Base-by-base conservation (phyloP, 2,113 vertebrate genomes). In the Lasiurus borealis region DNA sequence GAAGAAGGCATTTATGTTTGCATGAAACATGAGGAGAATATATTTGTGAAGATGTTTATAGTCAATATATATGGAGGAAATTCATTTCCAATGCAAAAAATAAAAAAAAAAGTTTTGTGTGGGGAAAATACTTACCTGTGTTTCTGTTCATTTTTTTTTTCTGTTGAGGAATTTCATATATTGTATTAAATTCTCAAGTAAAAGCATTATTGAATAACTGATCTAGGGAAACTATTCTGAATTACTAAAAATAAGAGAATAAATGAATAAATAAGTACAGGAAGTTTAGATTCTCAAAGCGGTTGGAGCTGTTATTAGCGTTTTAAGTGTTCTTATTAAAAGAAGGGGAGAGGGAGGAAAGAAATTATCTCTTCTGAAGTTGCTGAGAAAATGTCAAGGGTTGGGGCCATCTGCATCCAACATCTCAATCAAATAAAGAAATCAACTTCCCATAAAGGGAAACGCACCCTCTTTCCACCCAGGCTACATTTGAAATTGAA, bases 21-120 rank as follows among this genome's bases (percentile, higher is more conserved):
- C 50, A 90, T 87, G 29, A 75, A 86, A 95, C 91, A 81, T 73
- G n/a, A 95, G 69, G 91, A 19, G 12, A 6, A 75, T 77, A 59
- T 46, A 95, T 78, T 86, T 91, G 31, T 93, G 46, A 75, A 90
- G n/a, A 72, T 81, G 68, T 86, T 83, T 88, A 78, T 25, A 59
- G 64, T 80, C 54, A 80, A 48, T 72, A 83, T 69, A 76, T 75
- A 46, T 85, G 57, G 78, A 94, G 25, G 1, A 82, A 77, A 93
- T 54, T 46, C 10, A 86, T 83, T 89, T 80, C 23, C 44, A 89
- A 88, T 25, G 44, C 50, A 94, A 80, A 96, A 88, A 8, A 27
- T 57, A 44, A 92, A 25, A 52, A 52, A 25, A 62, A 68, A 16
- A 2, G 40, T 73, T 57, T 2, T 48, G 5, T 48, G 18, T 16